These are phyloP conservation scores for Ageneiosus marmoratus DNA, from an alignment of 2,113 vertebrate species.

Conservation along the genomic window DNA sequence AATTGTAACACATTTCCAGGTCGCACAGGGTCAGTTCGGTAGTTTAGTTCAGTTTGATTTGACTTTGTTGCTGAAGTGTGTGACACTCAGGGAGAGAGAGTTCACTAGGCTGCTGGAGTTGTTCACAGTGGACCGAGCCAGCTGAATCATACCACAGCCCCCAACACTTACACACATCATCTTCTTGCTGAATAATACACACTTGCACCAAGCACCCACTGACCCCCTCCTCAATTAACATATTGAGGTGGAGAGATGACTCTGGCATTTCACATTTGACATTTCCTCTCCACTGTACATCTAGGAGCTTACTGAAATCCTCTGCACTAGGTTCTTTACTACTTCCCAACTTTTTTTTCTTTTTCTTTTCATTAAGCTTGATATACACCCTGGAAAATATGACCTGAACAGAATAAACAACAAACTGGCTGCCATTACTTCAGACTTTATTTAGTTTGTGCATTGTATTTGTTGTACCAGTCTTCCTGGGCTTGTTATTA, in stretches of 20 bases:
- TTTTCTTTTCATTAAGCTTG: background rate
- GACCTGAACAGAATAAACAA: background rate
- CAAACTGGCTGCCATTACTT: background rate
- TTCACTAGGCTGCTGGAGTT: slow-evolving; percentile 15
- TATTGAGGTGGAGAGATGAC: background rate
- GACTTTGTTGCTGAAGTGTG: background rate
- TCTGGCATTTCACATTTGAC: slow-evolving; percentile 9
- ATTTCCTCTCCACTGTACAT: background rate
- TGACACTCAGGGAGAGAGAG: background rate
- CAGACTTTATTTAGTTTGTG: background rate
- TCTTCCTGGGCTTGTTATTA: background rate
- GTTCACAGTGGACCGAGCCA: background rate
- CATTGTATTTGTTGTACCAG: background rate
- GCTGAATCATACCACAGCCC: background rate
- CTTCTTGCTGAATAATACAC: slow-evolving; percentile 23
- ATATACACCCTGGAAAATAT: background rate
- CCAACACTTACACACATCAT: background rate
- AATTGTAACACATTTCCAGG: slow-evolving; percentile 2
- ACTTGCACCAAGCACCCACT: background rate
- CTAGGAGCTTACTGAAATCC: background rate
- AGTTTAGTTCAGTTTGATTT: background rate
- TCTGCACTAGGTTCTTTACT: background rate
- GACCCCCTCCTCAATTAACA: background rate
- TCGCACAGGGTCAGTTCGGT: background rate
- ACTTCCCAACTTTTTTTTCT: background rate